Percentiles rank a stretch among this genome's conserved stretches.
These are phyloP conservation scores for Eupeodes corollae DNA, from an alignment of 1,140 invertebrate species.

Conservation along the genomic window DNA sequence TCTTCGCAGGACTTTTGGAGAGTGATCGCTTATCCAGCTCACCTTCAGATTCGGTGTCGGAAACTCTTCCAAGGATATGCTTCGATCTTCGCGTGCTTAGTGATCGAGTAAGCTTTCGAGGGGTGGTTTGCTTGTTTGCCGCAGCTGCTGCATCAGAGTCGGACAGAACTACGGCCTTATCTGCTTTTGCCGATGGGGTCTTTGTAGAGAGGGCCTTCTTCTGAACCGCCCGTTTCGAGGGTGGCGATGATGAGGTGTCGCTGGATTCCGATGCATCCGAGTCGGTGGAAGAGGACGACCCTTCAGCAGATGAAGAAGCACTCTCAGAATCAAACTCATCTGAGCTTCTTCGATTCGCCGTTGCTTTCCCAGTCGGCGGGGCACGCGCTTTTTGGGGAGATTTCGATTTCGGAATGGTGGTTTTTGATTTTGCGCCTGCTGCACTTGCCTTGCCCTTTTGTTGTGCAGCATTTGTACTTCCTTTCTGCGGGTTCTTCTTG, in stretches of 20 bases:
- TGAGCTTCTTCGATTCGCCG: conserved; percentile 17
- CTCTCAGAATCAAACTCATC: conserved; percentile 27
- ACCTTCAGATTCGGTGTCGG: conserved; percentile 39
- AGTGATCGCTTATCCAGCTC: conserved; percentile 40
- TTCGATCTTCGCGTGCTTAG: conserved; percentile 44
- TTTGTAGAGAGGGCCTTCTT: conserved; percentile 13
- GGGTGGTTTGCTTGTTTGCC: conserved; percentile 13
- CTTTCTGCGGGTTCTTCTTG: conserved; percentile 21
- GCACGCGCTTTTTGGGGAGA: not conserved
- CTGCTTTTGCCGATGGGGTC: conserved; percentile 18
- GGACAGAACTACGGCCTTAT: conserved; percentile 14
- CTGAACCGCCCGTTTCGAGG: conserved; percentile 17
- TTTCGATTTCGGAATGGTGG: not conserved
- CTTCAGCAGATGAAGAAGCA: conserved; percentile 8
- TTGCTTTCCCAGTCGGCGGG: conserved; percentile 11
- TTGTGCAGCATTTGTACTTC: conserved; percentile 26
- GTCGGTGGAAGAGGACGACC: conserved; percentile 7
- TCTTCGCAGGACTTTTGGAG: conserved; percentile 51
- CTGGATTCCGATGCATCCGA: conserved; percentile 5
- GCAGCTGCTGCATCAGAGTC: conserved; percentile 35
- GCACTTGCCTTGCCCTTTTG: conserved; percentile 27
- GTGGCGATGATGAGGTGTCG: conserved; percentile 8
- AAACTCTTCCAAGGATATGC: conserved; percentile 40
- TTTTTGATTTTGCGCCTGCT: conserved; percentile 1
- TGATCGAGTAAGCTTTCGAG: conserved; percentile 44